A percentile compares a stretch with the other conserved stretches of the same genome.
These are phyloP conservation scores for Cylloceria caligata DNA, from an alignment of 2,888 invertebrate genomes.

Conservation along the genomic window DNA sequence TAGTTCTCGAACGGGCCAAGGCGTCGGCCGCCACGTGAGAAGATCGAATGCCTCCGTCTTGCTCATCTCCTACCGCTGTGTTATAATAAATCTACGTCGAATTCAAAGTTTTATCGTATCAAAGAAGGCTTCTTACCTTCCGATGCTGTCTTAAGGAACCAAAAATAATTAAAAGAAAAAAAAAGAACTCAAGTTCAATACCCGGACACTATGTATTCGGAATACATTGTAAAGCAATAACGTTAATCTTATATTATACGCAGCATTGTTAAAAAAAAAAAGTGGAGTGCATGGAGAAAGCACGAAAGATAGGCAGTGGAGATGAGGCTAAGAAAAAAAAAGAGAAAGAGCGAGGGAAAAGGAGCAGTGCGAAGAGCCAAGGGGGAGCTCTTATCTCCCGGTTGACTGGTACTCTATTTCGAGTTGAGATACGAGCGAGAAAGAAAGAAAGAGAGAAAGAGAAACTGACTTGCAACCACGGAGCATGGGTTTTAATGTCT, in stretches of 20 bases:
- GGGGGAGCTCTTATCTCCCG: conserved; percentile 83
- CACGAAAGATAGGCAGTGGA: conserved; percentile 52
- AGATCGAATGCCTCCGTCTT: conserved; percentile 40
- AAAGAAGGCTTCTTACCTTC: background rate
- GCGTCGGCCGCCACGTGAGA: conserved; percentile 40
- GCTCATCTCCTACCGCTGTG: conserved; percentile 5
- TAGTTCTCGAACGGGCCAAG: conserved; percentile 73
- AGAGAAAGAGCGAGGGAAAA: conserved; percentile 31
- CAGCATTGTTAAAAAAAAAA: conserved; percentile 26
- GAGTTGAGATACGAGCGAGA: conserved; percentile 78
- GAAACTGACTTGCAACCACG: conserved; percentile 19
- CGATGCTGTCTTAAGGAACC: background rate
- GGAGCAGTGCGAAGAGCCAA: conserved; percentile 69
- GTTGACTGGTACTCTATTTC: conserved; percentile 80
- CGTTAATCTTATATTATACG: conserved; percentile 2
- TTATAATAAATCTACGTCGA: background rate
- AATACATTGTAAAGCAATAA: conserved; percentile 23
- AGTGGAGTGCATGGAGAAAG: conserved; percentile 34
- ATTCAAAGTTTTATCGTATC: background rate
- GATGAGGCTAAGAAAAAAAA: conserved; percentile 42
- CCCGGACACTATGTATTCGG: background rate
- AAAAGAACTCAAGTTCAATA: conserved; percentile 1
- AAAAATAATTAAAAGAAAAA: background rate
- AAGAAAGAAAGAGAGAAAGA: conserved; percentile 31
- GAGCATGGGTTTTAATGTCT: conserved; percentile 82